A percentile compares a stretch with the other conserved stretches of the same genome.
phyloP scores from a whole-genome alignment of 2,113 vertebrate species.

The Nettapus auritus region DNA sequence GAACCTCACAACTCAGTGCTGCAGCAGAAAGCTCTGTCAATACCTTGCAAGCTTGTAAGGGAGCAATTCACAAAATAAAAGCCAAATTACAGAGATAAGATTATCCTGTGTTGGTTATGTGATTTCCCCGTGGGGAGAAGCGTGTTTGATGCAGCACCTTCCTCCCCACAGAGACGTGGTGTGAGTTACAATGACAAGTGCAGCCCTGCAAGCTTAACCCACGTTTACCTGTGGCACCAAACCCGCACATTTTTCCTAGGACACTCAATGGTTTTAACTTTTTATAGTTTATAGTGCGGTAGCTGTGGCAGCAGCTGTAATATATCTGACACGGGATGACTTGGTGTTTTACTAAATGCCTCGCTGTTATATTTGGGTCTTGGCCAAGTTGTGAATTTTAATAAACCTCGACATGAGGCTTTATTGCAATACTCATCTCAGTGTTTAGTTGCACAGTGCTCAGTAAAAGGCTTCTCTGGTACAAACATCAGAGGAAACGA shows the following conservation, averaged over 20 bases:
- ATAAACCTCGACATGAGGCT: background rate
- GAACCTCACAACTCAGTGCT: background rate
- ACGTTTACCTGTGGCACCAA: background rate
- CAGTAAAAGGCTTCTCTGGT: background rate
- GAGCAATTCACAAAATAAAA: background rate
- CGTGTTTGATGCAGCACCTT: background rate
- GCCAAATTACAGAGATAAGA: background rate
- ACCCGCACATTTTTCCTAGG: background rate
- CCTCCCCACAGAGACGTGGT: background rate
- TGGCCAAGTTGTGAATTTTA: background rate
- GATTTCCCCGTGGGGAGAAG: background rate
- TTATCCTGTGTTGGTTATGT: background rate
- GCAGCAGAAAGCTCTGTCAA: background rate
- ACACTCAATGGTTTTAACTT: background rate
- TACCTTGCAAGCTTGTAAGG: background rate
- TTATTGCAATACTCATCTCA: background rate
- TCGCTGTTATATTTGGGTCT: background rate
- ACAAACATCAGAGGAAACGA: background rate
- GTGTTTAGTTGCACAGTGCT: background rate
- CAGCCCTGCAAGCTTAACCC: background rate
- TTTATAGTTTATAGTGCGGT: no score
- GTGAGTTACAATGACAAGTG: background rate
- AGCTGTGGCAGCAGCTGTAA: background rate
- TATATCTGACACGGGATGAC: background rate
- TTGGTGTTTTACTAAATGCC: background rate